Conservation (phyloP, 2,797 vertebrate species). For the Carduelis carduelis region DNA sequence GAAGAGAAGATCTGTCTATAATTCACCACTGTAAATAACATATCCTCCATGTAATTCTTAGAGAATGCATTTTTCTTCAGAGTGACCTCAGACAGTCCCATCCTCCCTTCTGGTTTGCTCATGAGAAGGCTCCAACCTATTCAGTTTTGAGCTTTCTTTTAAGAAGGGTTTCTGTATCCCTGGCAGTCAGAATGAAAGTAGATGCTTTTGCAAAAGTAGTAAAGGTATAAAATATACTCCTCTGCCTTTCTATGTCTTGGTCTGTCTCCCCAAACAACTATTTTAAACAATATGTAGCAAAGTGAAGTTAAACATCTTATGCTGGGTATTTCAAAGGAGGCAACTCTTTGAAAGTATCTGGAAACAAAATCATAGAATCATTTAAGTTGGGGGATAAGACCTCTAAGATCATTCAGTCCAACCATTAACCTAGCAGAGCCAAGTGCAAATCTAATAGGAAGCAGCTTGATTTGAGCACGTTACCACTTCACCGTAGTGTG, state of each 20-base stretch:
- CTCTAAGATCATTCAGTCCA: not conserved
- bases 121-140: not conserved
- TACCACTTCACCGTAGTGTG: fast-evolving
- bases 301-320: not conserved
- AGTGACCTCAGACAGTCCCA: not conserved
- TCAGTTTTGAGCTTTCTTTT: fast-evolving
- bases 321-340: not conserved
- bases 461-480: not conserved
- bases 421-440: not conserved
- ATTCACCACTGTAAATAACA: not conserved
- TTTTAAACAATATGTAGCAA: not conserved
- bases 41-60: not conserved
- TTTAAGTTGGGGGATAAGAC: not conserved
- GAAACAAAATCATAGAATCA: not conserved
- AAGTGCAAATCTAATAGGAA: not conserved
- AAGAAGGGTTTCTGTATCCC: not conserved
- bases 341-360: not conserved
- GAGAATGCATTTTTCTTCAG: not conserved
- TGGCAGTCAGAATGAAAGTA: not conserved
- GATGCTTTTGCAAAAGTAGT: not conserved
- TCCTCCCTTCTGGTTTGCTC: not conserved
- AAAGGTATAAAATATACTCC: not conserved
- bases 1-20: not conserved
- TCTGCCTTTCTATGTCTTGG: not conserved
- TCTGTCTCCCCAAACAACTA: not conserved